phyloP scores from a whole-genome alignment of 2,113 vertebrate species.

The Peromyscus californicus region DNA sequence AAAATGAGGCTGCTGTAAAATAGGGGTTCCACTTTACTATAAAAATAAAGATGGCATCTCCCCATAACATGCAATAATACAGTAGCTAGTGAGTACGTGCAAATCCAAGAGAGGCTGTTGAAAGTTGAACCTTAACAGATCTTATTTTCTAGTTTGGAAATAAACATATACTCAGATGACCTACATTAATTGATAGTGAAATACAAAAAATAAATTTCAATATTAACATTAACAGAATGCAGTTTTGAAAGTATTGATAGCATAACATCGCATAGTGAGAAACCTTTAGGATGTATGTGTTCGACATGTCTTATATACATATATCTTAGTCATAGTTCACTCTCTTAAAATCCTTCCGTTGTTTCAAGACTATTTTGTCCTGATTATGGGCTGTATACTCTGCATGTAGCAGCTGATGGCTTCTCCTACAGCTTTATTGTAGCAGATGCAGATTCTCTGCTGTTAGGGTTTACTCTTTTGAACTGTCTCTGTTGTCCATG shows the following conservation, averaged over 20 bases:
- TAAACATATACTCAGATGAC: constrained; percentile 3
- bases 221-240: constrained; percentile 35
- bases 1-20: constrained; percentile 66
- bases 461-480: constrained; percentile 75
- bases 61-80: background rate
- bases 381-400: constrained; percentile 74
- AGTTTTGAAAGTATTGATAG: constrained; percentile 47
- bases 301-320: background rate
- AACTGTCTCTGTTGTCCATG: constrained; percentile 77
- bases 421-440: constrained; percentile 68
- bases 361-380: constrained; percentile 50
- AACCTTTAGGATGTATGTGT: constrained; percentile 3
- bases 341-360: constrained; percentile 37
- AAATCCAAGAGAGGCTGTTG: constrained; percentile 47
- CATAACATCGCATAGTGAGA: constrained; percentile 17
- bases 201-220: constrained; percentile 47
- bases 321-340: background rate
- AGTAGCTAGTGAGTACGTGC: constrained; percentile 53
- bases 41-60: constrained; percentile 42
- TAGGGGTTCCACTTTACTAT: constrained; percentile 6
- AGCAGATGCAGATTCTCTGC: constrained; percentile 74
- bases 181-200: constrained; percentile 56
- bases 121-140: constrained; percentile 58
- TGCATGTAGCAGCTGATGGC: constrained; percentile 72
- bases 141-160: constrained; percentile 68